These are phyloP conservation scores for Eugnorisma glareosa DNA, from an alignment of 2,888 invertebrate species.

Conservation along the genomic window DNA sequence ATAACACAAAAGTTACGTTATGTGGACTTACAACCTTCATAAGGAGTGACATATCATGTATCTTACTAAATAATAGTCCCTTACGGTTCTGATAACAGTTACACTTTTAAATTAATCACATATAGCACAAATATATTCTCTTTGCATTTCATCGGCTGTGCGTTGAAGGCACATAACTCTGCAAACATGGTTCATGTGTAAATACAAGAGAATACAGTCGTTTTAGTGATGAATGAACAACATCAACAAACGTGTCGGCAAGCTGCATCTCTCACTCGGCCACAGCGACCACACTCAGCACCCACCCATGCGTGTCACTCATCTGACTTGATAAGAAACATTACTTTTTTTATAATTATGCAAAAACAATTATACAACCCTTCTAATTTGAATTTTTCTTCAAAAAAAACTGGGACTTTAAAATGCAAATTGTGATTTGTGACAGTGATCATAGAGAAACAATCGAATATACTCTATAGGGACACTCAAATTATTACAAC, in stretches of 20 bases:
- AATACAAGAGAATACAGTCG: slow-evolving; percentile 54
- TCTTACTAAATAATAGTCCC: slow-evolving; percentile 80
- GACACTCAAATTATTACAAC: slow-evolving; percentile 87
- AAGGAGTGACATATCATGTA: slow-evolving; percentile 82
- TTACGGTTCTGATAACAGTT: slow-evolving; percentile 68
- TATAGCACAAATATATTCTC: slow-evolving; percentile 65
- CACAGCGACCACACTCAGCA: slow-evolving; percentile 72
- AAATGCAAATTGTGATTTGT: slow-evolving; percentile 89
- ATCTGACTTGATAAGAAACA: slow-evolving; percentile 79
- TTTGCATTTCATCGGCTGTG: slow-evolving; percentile 48
- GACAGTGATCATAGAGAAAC: slow-evolving; percentile 87
- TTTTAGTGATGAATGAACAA: slow-evolving; percentile 45
- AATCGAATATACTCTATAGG: slow-evolving; percentile 85
- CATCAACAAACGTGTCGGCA: slow-evolving; percentile 53
- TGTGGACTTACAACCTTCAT: slow-evolving; percentile 88
- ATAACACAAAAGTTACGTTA: slow-evolving; percentile 87
- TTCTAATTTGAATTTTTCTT: slow-evolving; percentile 82
- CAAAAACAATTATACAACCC: slow-evolving; percentile 84
- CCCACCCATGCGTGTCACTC: slow-evolving; percentile 84
- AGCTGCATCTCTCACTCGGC: slow-evolving; percentile 72
- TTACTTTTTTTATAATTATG: slow-evolving; percentile 79
- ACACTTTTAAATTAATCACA: slow-evolving; percentile 64
- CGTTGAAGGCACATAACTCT: slow-evolving; percentile 51
- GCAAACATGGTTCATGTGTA: slow-evolving; percentile 28
- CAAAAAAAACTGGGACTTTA: slow-evolving; percentile 78